A percentile compares a stretch with the other conserved stretches of the same genome.
Conservation (phyloP, 2,888 invertebrate genomes). For the Pogonocherus hispidulus region DNA sequence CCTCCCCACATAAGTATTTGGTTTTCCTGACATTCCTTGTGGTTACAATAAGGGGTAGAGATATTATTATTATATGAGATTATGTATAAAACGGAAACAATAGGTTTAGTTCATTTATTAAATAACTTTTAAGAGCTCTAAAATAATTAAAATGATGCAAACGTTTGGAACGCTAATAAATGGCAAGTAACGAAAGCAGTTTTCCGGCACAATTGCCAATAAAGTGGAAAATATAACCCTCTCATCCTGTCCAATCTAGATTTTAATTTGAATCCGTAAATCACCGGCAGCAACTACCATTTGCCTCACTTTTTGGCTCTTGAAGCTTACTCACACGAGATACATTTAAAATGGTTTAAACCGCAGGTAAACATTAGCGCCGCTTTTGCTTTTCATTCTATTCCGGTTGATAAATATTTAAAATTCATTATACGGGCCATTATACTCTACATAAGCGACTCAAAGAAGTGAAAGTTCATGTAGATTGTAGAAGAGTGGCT, state of each 20-base stretch:
- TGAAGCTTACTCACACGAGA: not conserved
- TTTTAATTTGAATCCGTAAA: constrained; percentile 16
- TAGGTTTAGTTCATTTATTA: too few relatives aligned
- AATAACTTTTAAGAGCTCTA: too few relatives aligned
- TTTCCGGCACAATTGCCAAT: not conserved
- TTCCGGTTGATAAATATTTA: not conserved
- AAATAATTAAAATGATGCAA: not conserved
- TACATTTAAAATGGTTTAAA: not conserved
- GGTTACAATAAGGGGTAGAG: too few relatives aligned
- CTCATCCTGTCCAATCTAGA: not conserved
- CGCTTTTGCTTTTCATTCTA: not conserved
- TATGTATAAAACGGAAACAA: too few relatives aligned
- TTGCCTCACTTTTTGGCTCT: not conserved
- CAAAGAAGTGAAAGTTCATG: not conserved
- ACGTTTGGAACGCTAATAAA: not conserved
- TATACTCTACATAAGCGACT: not conserved
- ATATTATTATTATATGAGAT: too few relatives aligned
- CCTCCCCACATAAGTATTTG: too few relatives aligned
- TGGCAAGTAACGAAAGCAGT: not conserved
- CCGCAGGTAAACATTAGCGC: not conserved
- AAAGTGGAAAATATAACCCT: constrained; percentile 5
- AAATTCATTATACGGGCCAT: not conserved
- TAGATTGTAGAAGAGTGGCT: not conserved
- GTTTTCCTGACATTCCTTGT: too few relatives aligned
- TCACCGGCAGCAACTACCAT: not conserved